Conservation (phyloP, 1,140 invertebrate genomes). For the Tetraneura akinire region DNA sequence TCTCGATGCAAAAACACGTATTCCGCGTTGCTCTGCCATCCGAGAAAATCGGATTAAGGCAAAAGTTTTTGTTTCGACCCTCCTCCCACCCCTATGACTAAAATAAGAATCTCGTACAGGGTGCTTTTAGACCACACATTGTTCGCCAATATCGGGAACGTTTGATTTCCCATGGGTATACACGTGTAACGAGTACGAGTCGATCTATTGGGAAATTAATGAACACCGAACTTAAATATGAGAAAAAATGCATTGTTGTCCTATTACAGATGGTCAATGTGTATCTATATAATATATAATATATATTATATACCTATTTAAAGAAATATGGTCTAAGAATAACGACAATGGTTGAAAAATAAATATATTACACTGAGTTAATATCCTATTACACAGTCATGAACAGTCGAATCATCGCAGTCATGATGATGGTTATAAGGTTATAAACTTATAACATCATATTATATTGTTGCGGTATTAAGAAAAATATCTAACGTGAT, state of each 20-base stretch:
- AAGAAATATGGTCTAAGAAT: neutral
- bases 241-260: neutral
- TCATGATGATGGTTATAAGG: too few species aligned
- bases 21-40: neutral
- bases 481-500: too few species aligned
- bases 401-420: too few species aligned
- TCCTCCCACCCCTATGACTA: neutral
- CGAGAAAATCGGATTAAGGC: conserved; percentile 31
- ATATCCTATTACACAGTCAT: too few species aligned
- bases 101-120: conserved; percentile 3
- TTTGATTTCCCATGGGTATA: conserved; percentile 26
- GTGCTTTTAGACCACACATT: neutral
- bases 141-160: neutral
- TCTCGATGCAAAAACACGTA: neutral
- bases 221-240: conserved; percentile 23
- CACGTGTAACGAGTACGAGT: neutral
- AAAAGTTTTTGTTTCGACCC: neutral
- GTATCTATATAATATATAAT: neutral
- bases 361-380: too few species aligned
- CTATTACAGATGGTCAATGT: neutral
- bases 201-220: conserved; percentile 17
- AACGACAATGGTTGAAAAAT: too few species aligned
- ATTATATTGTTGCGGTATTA: too few species aligned
- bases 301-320: too few species aligned
- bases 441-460: too few species aligned